Base-by-base conservation (phyloP, 2,797 vertebrate species). In the Enteromius argenteus region DNA sequence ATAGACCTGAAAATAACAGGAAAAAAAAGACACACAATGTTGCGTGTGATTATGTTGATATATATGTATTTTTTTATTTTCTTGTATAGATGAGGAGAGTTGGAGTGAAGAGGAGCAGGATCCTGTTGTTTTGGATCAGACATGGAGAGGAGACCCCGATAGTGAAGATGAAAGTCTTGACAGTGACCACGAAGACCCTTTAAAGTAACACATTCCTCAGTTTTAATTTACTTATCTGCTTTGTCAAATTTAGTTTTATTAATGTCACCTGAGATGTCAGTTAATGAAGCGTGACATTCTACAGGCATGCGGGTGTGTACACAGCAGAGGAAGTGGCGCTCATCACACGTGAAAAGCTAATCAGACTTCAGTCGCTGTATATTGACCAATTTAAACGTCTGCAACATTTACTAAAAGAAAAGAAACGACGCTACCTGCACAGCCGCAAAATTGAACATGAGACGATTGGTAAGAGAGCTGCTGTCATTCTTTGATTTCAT, bases 341-440 rank as follows among this genome's bases (percentile, higher is more conserved):
- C 81, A 98, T 99, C 90, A 99, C 98, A 85, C 86, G 97, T 19
- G 98, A 99, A 86, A 99, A 99, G 90, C 95, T 99, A 73, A 99
- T 99, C 91, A 92, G 97, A 9, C 95, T 99, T 30, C 98, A 99
- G 88, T 99, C 97, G 0, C 96, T 99, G 53, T 99, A 99, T 90
- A 99, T 99, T 0, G 98, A 99, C 90, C 98, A 99, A 91, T 99
- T 99, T 94, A 99, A 99, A 85, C 92, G 98, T 1, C 95, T 99
- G 77, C 98, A 99, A 91, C 97, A 99, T 90, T 93, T 99, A 21
- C 95, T 99, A 14, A 99, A 99, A 90, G 98, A 99, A 93, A 99
- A 99, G 89, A 99, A 97, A 39, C 95, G 98, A 0, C 91, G 95
- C 1, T 99, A 96, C 87, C 93, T 99, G 89, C 98, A 99, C 90